These are phyloP conservation scores for Bibio marci DNA, from an alignment of 2,888 invertebrate genomes.

Conservation along the genomic window DNA sequence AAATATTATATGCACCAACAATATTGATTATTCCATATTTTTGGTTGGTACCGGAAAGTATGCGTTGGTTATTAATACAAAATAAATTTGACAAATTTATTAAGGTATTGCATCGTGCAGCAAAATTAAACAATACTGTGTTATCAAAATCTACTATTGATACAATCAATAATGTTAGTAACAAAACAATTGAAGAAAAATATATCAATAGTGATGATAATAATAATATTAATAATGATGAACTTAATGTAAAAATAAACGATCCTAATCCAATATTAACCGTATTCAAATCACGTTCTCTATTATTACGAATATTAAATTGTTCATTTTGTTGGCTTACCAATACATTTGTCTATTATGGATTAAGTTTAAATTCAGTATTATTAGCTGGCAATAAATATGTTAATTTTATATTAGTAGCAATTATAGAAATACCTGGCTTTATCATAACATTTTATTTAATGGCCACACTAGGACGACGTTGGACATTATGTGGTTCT, in stretches of 20 bases:
- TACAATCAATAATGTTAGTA: conserved; percentile 10
- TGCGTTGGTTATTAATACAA: conserved; percentile 55
- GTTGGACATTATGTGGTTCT: conserved; percentile 40
- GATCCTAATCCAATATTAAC: background rate
- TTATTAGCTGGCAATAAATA: conserved; percentile 56
- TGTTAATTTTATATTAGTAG: conserved; percentile 46
- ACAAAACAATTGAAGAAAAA: too few species aligned
- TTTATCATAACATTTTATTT: conserved; percentile 44
- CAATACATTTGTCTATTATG: conserved; percentile 63
- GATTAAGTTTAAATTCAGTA: conserved; percentile 60
- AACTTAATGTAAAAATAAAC: too few species aligned
- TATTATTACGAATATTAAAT: conserved; percentile 30
- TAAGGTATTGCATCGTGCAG: conserved; percentile 38
- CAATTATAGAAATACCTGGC: conserved; percentile 51
- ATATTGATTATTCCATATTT: conserved; percentile 47
- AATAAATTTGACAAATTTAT: conserved; percentile 38
- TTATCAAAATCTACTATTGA: conserved; percentile 17
- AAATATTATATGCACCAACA: conserved; percentile 47
- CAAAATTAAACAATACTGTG: conserved; percentile 34
- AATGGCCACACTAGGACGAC: conserved; percentile 45
- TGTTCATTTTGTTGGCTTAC: conserved; percentile 70
- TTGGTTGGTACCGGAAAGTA: conserved; percentile 52
- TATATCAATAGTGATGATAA: conserved; percentile 10
- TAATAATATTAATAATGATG: too few species aligned
- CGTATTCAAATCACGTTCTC: conserved; percentile 11